Conservation (phyloP, 2,888 invertebrate species). For the Entomobrya proxima region DNA sequence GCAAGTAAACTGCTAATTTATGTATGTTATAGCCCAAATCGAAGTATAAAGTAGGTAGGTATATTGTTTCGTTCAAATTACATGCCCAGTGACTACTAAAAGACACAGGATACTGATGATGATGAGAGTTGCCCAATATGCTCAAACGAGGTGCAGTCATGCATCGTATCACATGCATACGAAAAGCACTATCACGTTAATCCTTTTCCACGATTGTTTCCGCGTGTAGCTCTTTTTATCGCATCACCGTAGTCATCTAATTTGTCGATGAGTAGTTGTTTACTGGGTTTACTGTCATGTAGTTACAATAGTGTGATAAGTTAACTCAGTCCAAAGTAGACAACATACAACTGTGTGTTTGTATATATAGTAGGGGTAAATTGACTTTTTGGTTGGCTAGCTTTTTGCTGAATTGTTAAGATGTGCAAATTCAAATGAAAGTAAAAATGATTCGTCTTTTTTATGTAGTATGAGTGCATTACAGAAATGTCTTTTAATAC, state of each 20-base stretch:
- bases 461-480: too few species aligned
- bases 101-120: constrained; percentile 1
- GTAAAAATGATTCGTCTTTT: too few species aligned
- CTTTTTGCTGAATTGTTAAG: too few species aligned
- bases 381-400: too few species aligned
- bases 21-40: background rate
- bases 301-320: background rate
- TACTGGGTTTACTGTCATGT: background rate
- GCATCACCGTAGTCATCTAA: constrained; percentile 34
- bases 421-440: too few species aligned
- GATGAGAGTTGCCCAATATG: constrained; percentile 31
- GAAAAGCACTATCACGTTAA: background rate
- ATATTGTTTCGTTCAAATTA: background rate
- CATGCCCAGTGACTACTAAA: background rate
- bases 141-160: constrained; percentile 45
- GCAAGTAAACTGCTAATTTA: background rate
- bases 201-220: constrained; percentile 16
- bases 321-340: too few species aligned
- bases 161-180: background rate
- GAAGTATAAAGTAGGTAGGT: background rate
- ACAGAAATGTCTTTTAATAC: too few species aligned
- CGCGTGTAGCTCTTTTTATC: background rate
- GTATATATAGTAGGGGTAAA: too few species aligned
- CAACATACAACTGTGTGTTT: too few species aligned
- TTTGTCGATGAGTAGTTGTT: constrained; percentile 47